phyloP scores from a whole-genome alignment of 2,797 vertebrate species.

The Protosalanx chinensis region DNA sequence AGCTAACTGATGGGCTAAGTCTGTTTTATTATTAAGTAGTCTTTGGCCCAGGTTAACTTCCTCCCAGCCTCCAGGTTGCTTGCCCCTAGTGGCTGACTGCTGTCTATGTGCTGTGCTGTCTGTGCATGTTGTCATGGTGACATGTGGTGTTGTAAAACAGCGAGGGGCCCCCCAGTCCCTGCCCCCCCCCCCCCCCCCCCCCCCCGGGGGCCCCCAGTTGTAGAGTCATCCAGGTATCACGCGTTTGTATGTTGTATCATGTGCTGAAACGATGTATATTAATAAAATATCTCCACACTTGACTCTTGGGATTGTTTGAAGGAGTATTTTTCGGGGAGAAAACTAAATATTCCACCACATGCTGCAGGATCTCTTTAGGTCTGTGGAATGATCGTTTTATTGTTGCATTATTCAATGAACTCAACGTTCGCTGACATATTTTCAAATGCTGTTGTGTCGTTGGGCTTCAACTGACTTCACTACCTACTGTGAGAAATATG shows the following conservation, averaged over 20 bases:
- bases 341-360: not conserved
- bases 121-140: conserved; percentile 14
- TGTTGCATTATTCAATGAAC: not conserved
- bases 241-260: conserved; percentile 9
- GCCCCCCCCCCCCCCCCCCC: no score
- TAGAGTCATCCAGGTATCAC: conserved; percentile 6
- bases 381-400: not conserved
- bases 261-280: not conserved
- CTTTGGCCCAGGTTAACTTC: not conserved
- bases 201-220: not conserved
- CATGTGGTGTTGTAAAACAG: conserved; percentile 9
- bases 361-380: not conserved
- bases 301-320: not conserved
- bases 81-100: not conserved
- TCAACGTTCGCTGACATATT: not conserved
- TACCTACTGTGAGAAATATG: not conserved
- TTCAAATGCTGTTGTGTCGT: not conserved
- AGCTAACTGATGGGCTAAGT: not conserved
- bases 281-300: conserved; percentile 31
- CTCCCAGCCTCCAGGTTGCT: no score
- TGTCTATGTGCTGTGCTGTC: conserved; percentile 10
- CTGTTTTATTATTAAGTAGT: not conserved
- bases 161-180: not conserved
- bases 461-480: not conserved
- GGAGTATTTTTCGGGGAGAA: not conserved